Evolutionary conservation across 2,888 invertebrate species (phyloP).

Genomic region (Euclidia mi): DNA sequence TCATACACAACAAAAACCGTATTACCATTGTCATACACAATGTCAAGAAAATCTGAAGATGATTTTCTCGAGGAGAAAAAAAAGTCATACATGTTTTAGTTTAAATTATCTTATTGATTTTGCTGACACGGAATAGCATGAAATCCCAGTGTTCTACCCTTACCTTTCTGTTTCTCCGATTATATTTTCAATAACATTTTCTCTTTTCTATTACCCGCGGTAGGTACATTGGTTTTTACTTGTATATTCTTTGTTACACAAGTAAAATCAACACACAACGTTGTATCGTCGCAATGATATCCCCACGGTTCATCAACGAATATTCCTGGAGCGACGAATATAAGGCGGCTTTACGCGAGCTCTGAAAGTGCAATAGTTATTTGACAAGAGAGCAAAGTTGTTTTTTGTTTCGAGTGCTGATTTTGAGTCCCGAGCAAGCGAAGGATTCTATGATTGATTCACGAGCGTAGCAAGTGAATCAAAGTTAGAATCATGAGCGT

Average conservation of each 20-base stretch:
- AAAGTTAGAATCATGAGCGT: too few species aligned
- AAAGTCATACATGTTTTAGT: too few species aligned
- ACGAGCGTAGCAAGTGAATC: too few species aligned
- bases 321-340: background rate
- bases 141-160: background rate
- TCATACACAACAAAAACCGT: too few species aligned
- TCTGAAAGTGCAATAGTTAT: background rate
- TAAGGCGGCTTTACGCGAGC: background rate
- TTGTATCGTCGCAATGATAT: slow-evolving; percentile 3
- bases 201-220: slow-evolving; percentile 6
- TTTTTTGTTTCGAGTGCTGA: too few species aligned
- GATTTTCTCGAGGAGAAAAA: too few species aligned
- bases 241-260: background rate
- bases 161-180: background rate
- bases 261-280: slow-evolving; percentile 5
- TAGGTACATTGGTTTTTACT: slow-evolving; percentile 1
- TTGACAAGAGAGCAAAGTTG: too few species aligned
- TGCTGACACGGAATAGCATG: background rate
- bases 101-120: too few species aligned
- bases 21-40: too few species aligned
- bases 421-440: too few species aligned
- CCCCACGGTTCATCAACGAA: slow-evolving; percentile 1
- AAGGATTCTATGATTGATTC: too few species aligned
- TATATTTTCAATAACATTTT: slow-evolving; percentile 6
- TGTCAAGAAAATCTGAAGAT: too few species aligned